Base-by-base conservation (phyloP, 2,888 invertebrate species). In the Vannuccia rotundouncinata region DNA sequence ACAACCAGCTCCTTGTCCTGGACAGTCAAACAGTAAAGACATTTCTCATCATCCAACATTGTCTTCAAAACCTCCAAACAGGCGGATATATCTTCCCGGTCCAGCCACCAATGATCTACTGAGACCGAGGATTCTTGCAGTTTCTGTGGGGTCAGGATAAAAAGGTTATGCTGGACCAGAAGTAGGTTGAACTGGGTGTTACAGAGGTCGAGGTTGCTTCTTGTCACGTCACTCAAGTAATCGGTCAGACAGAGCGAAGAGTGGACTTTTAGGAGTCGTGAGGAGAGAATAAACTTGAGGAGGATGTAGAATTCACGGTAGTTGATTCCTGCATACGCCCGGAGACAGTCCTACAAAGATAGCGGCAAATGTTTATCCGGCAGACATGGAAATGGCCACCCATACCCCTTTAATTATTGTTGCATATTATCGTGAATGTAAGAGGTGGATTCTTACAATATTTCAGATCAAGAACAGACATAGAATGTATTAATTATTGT, bases 281-380 rank as follows among this genome's bases (percentile, higher is more conserved):
- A 27, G 22, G 29, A 5, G 74, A 73, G 29, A 27, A 73, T 73
- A n/a, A 73, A 73, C 22, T 73, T 73, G 74, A 73, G 5, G 29
- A 73, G 74, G 2, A 22, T n/a, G 22, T 10, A 28, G 29, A 73
- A 73, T 22, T 73, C 74, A 5, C 5, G n/a, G 74, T 73, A 73
- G 29, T 73, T 73, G 74, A 73, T 73, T 73, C 74, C 74, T 22
- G 74, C 74, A 73, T 22, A 73, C 5, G 74, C 74, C 22, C 22
- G 10, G 5, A 73, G 29, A 27, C 22, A 28, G 74, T 22, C 74
- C 74, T 73, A n/a, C n/a, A n/a, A n/a, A n/a, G n/a, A n/a, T n/a
- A n/a, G n/a, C n/a, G n/a, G n/a, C n/a, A n/a, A n/a, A n/a, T n/a
- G n/a, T n/a, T n/a, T n/a, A n/a, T n/a, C n/a, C n/a, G n/a, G n/a